A percentile compares a stretch with the other conserved stretches of the same genome.
phyloP scores from a whole-genome alignment of 2,888 invertebrate genomes.

The Hirtodrosophila histrioides region DNA sequence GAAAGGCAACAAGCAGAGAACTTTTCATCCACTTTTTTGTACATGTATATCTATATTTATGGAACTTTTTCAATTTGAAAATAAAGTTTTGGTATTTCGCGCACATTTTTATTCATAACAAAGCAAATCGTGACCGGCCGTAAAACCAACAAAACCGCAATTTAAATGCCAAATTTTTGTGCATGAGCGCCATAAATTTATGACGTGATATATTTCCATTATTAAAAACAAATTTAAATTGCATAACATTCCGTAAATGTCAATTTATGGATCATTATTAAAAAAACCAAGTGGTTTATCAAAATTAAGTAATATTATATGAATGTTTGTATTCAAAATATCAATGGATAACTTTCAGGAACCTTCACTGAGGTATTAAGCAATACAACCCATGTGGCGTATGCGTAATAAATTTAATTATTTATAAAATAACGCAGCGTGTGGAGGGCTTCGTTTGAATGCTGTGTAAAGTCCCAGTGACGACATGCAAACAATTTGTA shows the following conservation, averaged over 20 bases:
- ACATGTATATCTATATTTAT: conserved; percentile 74
- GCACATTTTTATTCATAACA: conserved; percentile 77
- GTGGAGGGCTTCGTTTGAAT: conserved; percentile 6
- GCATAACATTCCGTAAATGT: conserved; percentile 32
- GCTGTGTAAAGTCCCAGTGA: conserved; percentile 11
- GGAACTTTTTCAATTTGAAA: conserved; percentile 78
- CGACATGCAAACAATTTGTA: conserved; percentile 35
- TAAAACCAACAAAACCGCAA: conserved; percentile 46
- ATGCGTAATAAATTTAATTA: conserved; percentile 46
- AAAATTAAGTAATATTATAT: neutral
- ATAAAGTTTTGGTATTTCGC: conserved; percentile 73
- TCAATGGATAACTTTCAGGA: no score
- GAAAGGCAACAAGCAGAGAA: conserved; percentile 51
- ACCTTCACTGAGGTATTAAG: neutral
- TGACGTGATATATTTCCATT: conserved; percentile 38
- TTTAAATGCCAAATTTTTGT: conserved; percentile 36
- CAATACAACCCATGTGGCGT: conserved; percentile 20
- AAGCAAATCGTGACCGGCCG: conserved; percentile 63
- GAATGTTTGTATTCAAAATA: no score
- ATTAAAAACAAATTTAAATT: conserved; percentile 67
- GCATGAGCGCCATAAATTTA: conserved; percentile 45
- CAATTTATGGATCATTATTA: conserved; percentile 16
- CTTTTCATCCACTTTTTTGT: conserved; percentile 55
- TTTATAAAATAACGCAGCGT: conserved; percentile 6
- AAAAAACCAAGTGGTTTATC: conserved; percentile 7